A percentile compares a stretch with the other conserved stretches of the same genome.
Evolutionary conservation across 2,888 invertebrate genomes (phyloP).

Genomic region (Frankliniella fusca): DNA sequence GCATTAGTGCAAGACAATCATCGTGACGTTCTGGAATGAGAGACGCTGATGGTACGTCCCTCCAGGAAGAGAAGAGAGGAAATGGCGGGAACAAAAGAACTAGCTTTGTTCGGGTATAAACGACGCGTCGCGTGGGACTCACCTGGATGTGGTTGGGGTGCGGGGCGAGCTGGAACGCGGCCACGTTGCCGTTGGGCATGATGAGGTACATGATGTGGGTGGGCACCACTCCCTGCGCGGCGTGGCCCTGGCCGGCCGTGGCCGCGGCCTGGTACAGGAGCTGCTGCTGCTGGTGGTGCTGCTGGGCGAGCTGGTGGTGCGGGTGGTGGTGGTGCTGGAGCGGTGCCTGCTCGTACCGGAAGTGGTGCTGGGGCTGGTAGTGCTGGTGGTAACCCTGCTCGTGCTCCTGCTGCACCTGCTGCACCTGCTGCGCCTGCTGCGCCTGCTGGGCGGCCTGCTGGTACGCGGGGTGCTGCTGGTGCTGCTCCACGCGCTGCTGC

Average conservation of each 20-base stretch:
- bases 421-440: conserved; percentile 27
- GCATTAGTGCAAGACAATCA: too few species aligned
- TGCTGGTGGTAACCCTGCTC: not conserved
- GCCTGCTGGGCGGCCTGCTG: conserved; percentile 33
- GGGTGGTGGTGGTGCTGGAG: conserved; percentile 35
- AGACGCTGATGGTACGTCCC: too few species aligned
- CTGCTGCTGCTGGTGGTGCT: conserved; percentile 25
- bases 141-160: conserved; percentile 23
- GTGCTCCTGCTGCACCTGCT: conserved; percentile 31
- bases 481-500: conserved; percentile 39
- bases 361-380: conserved; percentile 13
- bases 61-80: too few species aligned
- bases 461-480: conserved; percentile 27
- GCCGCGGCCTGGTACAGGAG: conserved; percentile 13
- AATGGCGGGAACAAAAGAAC: too few species aligned
- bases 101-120: too few species aligned
- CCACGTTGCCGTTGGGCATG: conserved; percentile 21
- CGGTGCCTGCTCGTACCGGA: conserved; percentile 28
- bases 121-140: not conserved
- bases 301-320: conserved; percentile 32
- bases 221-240: not conserved
- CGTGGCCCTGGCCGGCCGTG: not conserved
- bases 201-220: conserved; percentile 16
- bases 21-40: too few species aligned
- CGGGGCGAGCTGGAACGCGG: conserved; percentile 11